These are phyloP conservation scores for Agelas oroides DNA, from an alignment of 37 sponge, comb jelly and placozoan species.

Conservation along the genomic window DNA sequence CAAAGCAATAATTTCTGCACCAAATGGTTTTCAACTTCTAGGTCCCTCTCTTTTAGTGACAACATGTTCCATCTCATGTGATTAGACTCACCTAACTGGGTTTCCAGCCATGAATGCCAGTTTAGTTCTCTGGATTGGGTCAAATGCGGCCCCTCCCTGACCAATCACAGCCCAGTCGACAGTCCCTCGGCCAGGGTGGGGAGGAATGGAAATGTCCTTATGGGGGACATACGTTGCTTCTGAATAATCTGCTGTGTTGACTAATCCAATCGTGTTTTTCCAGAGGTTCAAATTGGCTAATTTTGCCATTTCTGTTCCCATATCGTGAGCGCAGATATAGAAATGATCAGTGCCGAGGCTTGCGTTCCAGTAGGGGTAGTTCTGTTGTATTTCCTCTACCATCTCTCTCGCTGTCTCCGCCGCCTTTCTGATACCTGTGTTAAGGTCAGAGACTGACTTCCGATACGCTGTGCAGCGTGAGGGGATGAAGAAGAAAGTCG, in stretches of 20 bases:
- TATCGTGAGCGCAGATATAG: conserved; percentile 85
- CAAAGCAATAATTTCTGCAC: too few relatives aligned
- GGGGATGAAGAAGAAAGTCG: conserved; percentile 74
- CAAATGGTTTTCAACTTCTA: too few relatives aligned
- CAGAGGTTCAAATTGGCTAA: conserved; percentile 30
- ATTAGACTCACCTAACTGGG: conserved; percentile 4
- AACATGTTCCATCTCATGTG: too few relatives aligned
- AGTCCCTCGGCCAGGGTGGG: conserved; percentile 73
- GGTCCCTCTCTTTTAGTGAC: too few relatives aligned
- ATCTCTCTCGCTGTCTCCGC: conserved; percentile 33
- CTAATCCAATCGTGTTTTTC: conserved; percentile 75
- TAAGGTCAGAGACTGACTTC: conserved; percentile 51
- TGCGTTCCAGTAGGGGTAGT: conserved; percentile 74
- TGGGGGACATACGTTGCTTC: conserved; percentile 66
- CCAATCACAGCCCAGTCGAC: conserved; percentile 67
- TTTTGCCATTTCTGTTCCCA: conserved; percentile 62
- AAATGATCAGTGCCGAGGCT: conserved; percentile 73
- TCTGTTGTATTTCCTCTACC: conserved; percentile 39
- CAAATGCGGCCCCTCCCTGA: conserved; percentile 43
- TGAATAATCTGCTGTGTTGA: conserved; percentile 75
- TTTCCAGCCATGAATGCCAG: conserved; percentile 80
- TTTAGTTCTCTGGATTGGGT: conserved; percentile 39
- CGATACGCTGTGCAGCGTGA: conserved; percentile 82
- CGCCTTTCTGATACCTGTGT: conserved; percentile 55
- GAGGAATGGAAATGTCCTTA: conserved; percentile 81